A percentile compares a stretch with the other conserved stretches of the same genome.
Conservation (phyloP, 2,797 vertebrate genomes). For the Cyprinodon diabolis region DNA sequence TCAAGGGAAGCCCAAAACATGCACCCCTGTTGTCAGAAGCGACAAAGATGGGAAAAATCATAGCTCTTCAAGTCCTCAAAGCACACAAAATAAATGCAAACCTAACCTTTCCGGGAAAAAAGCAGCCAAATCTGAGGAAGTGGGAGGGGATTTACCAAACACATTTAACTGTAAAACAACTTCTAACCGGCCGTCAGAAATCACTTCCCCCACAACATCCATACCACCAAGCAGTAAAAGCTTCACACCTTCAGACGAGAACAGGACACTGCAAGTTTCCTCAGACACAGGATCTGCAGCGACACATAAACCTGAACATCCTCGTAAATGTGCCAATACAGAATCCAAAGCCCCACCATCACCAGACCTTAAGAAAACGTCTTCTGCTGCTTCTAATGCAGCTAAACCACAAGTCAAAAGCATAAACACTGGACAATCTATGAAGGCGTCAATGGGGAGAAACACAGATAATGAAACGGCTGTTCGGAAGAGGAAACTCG, state of each 20-base stretch:
- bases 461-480: neutral
- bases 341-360: neutral
- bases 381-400: neutral
- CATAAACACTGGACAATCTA: neutral
- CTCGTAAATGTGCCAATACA: neutral
- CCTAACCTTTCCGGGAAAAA: slow-evolving; percentile 3
- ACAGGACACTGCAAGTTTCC: neutral
- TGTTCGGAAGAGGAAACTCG: neutral
- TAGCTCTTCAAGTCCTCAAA: neutral
- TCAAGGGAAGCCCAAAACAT: neutral
- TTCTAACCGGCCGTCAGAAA: neutral
- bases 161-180: neutral
- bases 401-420: neutral
- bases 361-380: neutral
- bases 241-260: neutral
- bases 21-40: neutral
- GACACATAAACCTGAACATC: neutral
- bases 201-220: neutral
- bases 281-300: neutral
- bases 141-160: neutral
- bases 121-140: neutral
- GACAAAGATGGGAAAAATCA: neutral
- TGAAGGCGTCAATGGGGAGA: neutral
- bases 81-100: neutral
- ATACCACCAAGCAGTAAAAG: neutral